Conservation (phyloP, 2,113 vertebrate species). For the Ellobius talpinus region DNA sequence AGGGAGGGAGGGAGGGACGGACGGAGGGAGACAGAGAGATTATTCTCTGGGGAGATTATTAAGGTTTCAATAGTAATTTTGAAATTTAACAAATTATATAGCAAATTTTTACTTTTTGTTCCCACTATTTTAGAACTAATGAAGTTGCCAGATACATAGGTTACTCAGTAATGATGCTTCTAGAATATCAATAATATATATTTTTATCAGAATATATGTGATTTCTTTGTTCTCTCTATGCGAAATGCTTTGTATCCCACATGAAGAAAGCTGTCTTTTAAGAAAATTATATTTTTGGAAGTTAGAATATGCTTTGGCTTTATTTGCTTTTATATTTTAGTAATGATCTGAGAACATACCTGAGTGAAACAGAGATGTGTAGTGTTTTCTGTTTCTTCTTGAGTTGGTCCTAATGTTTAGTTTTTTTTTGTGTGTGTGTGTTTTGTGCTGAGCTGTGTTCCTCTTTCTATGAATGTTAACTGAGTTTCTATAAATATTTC, state of each 20-base stretch:
- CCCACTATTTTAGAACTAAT: neutral
- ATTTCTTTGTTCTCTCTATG: neutral
- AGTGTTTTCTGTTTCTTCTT: neutral
- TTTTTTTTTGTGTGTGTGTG: neutral
- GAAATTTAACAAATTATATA: neutral
- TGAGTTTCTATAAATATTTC: neutral
- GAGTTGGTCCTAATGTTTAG: neutral
- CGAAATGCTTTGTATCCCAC: neutral
- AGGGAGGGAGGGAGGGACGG: neutral
- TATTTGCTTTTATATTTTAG: neutral
- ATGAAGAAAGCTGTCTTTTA: neutral
- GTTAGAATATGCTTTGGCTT: neutral
- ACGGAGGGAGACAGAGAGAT: neutral
- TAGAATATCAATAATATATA: neutral
- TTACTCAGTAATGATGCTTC: neutral
- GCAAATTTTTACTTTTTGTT: neutral
- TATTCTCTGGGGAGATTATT: neutral
- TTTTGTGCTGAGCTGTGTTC: neutral
- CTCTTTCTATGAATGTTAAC: neutral
- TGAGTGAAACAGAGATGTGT: neutral
- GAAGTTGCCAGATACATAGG: neutral
- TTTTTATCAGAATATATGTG: conserved; percentile 16
- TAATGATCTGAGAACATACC: neutral
- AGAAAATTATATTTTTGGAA: neutral
- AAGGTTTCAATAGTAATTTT: conserved; percentile 4